Conservation (phyloP, 1,140 invertebrate species). For the Pseudomyrmex concolor region DNA sequence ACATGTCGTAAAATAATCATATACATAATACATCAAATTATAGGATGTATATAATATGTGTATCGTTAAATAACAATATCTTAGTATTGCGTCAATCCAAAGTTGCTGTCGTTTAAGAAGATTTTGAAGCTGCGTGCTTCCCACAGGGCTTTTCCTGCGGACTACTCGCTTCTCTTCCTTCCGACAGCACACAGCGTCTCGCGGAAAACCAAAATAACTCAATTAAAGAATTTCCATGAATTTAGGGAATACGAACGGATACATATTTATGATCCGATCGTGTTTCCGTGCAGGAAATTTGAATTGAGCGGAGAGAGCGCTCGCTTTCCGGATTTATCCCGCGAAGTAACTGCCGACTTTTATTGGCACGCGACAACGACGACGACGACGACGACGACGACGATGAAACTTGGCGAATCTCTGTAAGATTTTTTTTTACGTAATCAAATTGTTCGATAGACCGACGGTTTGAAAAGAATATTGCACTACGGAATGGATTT, state of each 20-base stretch:
- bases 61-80: slow-evolving; percentile 50
- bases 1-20: neutral
- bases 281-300: slow-evolving; percentile 74
- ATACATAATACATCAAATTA: neutral
- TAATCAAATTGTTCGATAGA: slow-evolving; percentile 56
- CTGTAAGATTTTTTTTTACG: slow-evolving; percentile 38
- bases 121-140: slow-evolving; percentile 79
- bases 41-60: slow-evolving; percentile 3
- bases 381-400: neutral
- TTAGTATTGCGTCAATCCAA: slow-evolving; percentile 40
- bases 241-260: slow-evolving; percentile 78
- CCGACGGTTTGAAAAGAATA: slow-evolving; percentile 28
- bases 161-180: slow-evolving; percentile 45
- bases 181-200: slow-evolving; percentile 38
- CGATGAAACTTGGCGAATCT: slow-evolving; percentile 53
- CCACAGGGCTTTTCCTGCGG: slow-evolving; percentile 80
- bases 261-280: slow-evolving; percentile 84
- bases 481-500: slow-evolving; percentile 29
- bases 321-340: slow-evolving; percentile 17
- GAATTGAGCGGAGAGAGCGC: slow-evolving; percentile 74
- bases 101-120: slow-evolving; percentile 73
- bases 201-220: slow-evolving; percentile 83
- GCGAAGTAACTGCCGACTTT: slow-evolving; percentile 40
- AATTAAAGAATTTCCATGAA: slow-evolving; percentile 85
- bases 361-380: slow-evolving; percentile 45